A percentile compares a stretch with the other conserved stretches of the same genome.
phyloP scores from a whole-genome alignment of 1,140 invertebrate species.

The Sesamia nonagrioides region DNA sequence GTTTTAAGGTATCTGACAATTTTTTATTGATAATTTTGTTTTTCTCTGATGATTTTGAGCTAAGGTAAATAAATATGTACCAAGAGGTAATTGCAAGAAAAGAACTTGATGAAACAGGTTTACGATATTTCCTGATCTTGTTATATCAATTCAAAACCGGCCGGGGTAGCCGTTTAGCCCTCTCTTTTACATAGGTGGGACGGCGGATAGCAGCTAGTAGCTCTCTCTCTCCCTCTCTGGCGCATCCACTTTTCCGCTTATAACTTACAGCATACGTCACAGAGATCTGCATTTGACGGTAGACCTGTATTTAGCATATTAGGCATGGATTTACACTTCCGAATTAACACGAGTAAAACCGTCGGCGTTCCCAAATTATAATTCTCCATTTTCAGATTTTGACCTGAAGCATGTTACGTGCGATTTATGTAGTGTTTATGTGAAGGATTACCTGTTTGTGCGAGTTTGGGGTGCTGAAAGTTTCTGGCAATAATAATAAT shows the following conservation, averaged over 20 bases:
- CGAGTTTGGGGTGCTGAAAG: neutral
- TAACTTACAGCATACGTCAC: constrained; percentile 56
- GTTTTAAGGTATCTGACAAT: too few relatives aligned
- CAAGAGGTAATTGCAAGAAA: too few relatives aligned
- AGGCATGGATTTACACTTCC: constrained; percentile 71
- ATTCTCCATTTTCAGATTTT: constrained; percentile 32
- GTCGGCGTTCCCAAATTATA: constrained; percentile 19
- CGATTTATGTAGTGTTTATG: neutral
- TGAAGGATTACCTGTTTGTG: neutral
- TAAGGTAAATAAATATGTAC: too few relatives aligned
- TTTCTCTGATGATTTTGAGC: too few relatives aligned
- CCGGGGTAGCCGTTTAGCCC: too few relatives aligned
- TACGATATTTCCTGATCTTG: too few relatives aligned
- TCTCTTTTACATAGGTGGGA: too few relatives aligned
- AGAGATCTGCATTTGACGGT: constrained; percentile 78
- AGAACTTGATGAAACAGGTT: too few relatives aligned
- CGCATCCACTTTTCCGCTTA: constrained; percentile 7
- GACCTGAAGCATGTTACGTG: constrained; percentile 1
- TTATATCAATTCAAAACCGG: too few relatives aligned
- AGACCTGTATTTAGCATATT: constrained; percentile 81
- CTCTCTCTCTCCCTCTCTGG: neutral
- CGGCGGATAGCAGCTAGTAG: too few relatives aligned
- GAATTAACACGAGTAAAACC: constrained; percentile 63
- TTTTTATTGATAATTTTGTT: too few relatives aligned
- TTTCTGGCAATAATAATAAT: too few relatives aligned